Evolutionary conservation across 2,113 vertebrate genomes (phyloP).

Genomic region (Ondatra zibethicus): DNA sequence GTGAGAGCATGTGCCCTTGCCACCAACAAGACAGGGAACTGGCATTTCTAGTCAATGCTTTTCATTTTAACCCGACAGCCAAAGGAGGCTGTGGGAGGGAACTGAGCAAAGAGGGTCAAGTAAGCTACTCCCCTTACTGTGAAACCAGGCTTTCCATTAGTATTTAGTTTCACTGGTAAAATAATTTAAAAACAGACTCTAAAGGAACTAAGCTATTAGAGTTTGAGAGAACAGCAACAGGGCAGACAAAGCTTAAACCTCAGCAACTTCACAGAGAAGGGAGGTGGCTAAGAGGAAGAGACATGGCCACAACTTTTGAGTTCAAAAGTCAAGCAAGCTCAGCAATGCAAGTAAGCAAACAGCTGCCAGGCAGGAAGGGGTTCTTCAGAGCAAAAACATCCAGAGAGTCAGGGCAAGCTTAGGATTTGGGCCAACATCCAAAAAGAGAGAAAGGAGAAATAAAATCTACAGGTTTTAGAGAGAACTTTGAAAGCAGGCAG

Average conservation of each 20-base stretch:
- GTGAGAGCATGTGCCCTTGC: background rate
- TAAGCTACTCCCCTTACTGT: too few species aligned
- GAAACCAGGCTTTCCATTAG: background rate
- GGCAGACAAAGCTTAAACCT: background rate
- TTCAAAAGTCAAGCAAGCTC: background rate
- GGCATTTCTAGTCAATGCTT: background rate
- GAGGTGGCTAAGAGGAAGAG: background rate
- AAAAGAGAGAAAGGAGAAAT: background rate
- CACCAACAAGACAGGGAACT: background rate
- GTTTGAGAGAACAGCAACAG: background rate
- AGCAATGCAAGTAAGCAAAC: background rate
- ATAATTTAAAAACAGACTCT: background rate
- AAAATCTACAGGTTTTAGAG: background rate
- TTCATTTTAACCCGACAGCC: background rate
- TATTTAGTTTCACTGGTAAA: background rate
- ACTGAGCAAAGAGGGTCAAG: background rate
- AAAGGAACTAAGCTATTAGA: background rate
- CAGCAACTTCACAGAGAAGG: too few species aligned
- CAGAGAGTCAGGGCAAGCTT: background rate
- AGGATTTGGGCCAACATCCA: background rate
- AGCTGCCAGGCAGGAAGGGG: too few species aligned
- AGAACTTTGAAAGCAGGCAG: background rate
- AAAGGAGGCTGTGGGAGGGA: background rate
- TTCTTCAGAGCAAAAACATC: background rate
- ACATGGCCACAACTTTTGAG: background rate